Evolutionary conservation across 2,888 invertebrate genomes (phyloP).

Genomic region (Ramazzottius varieornatus): DNA sequence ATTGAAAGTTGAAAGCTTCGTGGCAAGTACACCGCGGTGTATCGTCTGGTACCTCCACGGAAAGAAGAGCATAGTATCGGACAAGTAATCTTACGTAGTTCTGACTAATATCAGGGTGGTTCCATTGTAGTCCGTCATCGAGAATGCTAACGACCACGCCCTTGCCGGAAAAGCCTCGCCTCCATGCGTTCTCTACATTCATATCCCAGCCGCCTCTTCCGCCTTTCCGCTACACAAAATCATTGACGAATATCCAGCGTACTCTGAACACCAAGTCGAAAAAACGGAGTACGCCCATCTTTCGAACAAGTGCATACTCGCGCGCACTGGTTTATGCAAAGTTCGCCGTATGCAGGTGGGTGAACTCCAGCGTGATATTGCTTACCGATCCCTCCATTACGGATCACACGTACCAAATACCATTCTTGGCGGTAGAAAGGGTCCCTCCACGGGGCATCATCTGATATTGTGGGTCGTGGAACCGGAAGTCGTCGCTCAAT

Average conservation of each 20-base stretch:
- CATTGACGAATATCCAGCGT: too few species aligned
- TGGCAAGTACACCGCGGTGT: too few species aligned
- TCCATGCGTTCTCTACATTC: conserved; percentile 52
- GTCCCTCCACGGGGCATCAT: background rate
- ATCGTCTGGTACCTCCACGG: too few species aligned
- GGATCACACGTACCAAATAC: background rate
- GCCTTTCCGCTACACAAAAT: background rate
- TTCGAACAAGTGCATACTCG: too few species aligned
- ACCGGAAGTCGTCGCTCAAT: background rate
- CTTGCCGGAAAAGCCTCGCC: conserved; percentile 67
- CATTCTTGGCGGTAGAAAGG: background rate
- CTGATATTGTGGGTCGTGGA: background rate
- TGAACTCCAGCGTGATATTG: too few species aligned
- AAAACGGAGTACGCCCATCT: too few species aligned
- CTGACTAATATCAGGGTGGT: background rate
- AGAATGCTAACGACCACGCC: conserved; percentile 32
- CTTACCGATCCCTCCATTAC: too few species aligned
- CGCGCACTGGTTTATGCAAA: too few species aligned
- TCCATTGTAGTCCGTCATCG: conserved; percentile 1
- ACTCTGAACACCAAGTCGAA: too few species aligned
- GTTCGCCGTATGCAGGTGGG: too few species aligned
- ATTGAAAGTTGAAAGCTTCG: too few species aligned
- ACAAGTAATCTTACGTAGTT: conserved; percentile 35
- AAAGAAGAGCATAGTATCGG: too few species aligned
- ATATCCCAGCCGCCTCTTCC: background rate